Evolutionary conservation across 2,888 invertebrate genomes (phyloP).

Genomic region (Dorcus parallelipipedus): DNA sequence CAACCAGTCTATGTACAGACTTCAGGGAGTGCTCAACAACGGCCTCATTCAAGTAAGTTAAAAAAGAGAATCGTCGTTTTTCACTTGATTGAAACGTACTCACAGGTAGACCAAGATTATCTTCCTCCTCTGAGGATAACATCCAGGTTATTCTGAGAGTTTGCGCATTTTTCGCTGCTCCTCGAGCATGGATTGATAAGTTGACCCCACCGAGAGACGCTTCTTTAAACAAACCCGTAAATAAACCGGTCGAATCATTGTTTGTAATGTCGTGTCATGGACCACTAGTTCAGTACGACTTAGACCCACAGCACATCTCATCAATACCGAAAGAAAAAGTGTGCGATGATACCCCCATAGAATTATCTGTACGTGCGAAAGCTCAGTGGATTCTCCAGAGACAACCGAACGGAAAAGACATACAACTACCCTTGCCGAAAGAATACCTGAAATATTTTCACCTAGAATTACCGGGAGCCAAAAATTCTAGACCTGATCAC

Average conservation of each 20-base stretch:
- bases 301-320: conserved; percentile 71
- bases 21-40: conserved; percentile 53
- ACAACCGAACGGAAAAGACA: conserved; percentile 60
- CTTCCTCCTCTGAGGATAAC: conserved; percentile 68
- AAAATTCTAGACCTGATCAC: conserved; percentile 32
- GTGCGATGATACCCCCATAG: conserved; percentile 82
- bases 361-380: conserved; percentile 79
- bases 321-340: conserved; percentile 77
- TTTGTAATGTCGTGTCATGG: conserved; percentile 89
- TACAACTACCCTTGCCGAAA: conserved; percentile 71
- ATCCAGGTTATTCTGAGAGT: conserved; percentile 70
- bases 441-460: conserved; percentile 64
- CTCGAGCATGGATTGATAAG: conserved; percentile 65
- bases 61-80: too few species aligned
- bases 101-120: conserved; percentile 62
- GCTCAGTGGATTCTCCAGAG: conserved; percentile 87
- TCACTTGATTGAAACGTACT: not conserved
- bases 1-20: conserved; percentile 57
- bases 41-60: conserved; percentile 51
- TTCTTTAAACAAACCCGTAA: conserved; percentile 41
- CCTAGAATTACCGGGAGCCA: conserved; percentile 32
- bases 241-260: conserved; percentile 74
- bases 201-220: conserved; percentile 39
- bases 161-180: conserved; percentile 73
- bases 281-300: conserved; percentile 80